Evolutionary conservation across 1,140 invertebrate genomes (phyloP).

Genomic region (Lucilia cuprina): DNA sequence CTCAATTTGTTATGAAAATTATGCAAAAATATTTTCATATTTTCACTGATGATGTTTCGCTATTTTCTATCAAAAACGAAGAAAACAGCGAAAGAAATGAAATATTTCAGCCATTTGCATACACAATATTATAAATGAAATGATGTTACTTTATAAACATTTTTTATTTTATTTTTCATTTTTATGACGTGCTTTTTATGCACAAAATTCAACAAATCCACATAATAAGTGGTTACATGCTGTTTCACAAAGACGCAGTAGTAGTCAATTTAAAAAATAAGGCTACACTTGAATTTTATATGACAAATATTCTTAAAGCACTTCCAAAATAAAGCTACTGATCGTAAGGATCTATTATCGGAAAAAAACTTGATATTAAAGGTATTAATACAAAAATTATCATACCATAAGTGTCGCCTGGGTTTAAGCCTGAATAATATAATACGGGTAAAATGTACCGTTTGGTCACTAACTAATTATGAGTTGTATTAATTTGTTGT

Average conservation of each 20-base stretch:
- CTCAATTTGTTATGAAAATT: neutral
- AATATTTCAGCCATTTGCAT: neutral
- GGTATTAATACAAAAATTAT: too few relatives aligned
- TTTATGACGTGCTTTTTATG: neutral
- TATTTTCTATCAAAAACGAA: neutral
- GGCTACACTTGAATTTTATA: neutral
- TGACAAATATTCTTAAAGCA: too few relatives aligned
- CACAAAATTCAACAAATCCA: neutral
- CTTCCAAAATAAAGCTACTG: too few relatives aligned
- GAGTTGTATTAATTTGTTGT: too few relatives aligned
- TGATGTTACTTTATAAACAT: neutral
- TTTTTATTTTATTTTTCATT: too few relatives aligned
- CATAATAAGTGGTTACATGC: neutral
- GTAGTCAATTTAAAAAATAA: neutral
- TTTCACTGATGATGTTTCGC: neutral
- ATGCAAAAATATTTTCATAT: conserved; percentile 1
- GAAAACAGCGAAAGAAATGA: neutral
- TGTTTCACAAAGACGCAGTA: neutral
- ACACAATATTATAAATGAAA: neutral
- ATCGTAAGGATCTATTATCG: too few relatives aligned
- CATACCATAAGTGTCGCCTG: too few relatives aligned
- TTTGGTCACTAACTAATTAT: too few relatives aligned
- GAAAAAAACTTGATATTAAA: too few relatives aligned
- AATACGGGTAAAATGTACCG: too few relatives aligned
- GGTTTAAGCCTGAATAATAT: too few relatives aligned